phyloP scores from a whole-genome alignment of 2,113 vertebrate genomes.

The Oryctolagus cuniculus region DNA sequence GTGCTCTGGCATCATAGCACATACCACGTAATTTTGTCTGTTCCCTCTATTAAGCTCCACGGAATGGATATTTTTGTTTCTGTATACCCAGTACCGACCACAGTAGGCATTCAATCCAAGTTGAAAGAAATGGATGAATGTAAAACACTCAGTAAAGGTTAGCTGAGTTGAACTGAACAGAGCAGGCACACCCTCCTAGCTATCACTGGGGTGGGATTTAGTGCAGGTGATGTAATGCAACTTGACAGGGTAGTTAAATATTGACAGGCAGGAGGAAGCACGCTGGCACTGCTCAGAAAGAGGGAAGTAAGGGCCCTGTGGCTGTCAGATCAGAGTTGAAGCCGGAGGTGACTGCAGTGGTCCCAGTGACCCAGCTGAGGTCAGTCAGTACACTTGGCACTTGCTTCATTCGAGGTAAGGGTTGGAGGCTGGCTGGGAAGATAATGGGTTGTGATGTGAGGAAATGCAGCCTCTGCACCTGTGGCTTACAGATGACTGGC shows the following conservation, averaged over 20 bases:
- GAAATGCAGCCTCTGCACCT: slow-evolving; percentile 2
- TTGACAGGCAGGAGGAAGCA: slow-evolving; percentile 88
- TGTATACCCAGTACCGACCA: background rate
- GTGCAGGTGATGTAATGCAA: slow-evolving; percentile 88
- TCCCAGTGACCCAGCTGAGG: slow-evolving; percentile 76
- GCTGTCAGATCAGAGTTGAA: slow-evolving; percentile 69
- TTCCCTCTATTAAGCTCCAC: background rate
- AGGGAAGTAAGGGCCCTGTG: slow-evolving; percentile 55
- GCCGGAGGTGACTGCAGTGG: slow-evolving; percentile 73
- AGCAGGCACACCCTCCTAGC: slow-evolving; percentile 76
- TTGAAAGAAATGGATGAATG: background rate
- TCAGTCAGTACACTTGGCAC: slow-evolving; percentile 65
- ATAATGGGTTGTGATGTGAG: background rate
- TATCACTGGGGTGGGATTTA: slow-evolving; percentile 79
- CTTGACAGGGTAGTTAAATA: slow-evolving; percentile 92
- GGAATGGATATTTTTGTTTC: background rate
- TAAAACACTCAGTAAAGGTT: background rate
- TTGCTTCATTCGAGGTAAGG: slow-evolving; percentile 89
- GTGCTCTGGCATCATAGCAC: too few relatives aligned
- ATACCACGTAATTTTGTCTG: background rate
- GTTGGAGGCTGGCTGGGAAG: slow-evolving; percentile 29
- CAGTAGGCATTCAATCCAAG: background rate
- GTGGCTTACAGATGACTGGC: slow-evolving; percentile 57
- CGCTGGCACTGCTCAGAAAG: slow-evolving; percentile 71
- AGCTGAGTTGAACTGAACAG: slow-evolving; percentile 70